Percentiles rank a stretch among this genome's conserved stretches.
phyloP scores from a whole-genome alignment of 2,113 vertebrate genomes.

The Rhinoderma darwinii region DNA sequence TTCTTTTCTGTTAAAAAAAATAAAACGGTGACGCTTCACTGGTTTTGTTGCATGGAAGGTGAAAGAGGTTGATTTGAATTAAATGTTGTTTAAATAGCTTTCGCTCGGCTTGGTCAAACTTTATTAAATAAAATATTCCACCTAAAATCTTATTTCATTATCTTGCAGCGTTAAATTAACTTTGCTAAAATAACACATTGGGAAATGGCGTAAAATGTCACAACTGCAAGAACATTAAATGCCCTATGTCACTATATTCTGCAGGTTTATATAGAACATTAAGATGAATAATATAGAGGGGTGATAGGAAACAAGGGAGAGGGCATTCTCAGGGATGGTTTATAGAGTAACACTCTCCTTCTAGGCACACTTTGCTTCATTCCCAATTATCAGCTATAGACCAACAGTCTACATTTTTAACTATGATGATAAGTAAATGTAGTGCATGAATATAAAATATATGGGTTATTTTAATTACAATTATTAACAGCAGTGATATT shows the following conservation, averaged over 20 bases:
- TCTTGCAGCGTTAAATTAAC: slow-evolving; percentile 57
- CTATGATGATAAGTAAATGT: not conserved
- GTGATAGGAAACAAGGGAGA: not conserved
- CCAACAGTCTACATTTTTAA: not conserved
- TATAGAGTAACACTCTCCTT: slow-evolving; percentile 12
- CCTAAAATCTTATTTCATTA: slow-evolving; percentile 59
- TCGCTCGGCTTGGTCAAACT: slow-evolving; percentile 58
- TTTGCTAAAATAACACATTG: slow-evolving; percentile 56
- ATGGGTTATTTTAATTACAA: not conserved
- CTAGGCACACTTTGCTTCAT: slow-evolving; percentile 15
- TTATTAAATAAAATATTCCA: slow-evolving; percentile 59
- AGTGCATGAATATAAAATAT: not conserved
- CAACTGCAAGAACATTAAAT: slow-evolving; percentile 47
- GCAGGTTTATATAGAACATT: slow-evolving; percentile 51
- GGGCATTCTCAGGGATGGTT: slow-evolving; percentile 3
- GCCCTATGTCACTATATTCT: slow-evolving; percentile 40
- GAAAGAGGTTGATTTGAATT: slow-evolving; percentile 59
- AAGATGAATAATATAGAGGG: slow-evolving; percentile 38
- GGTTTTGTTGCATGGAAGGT: slow-evolving; percentile 48
- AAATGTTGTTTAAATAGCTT: slow-evolving; percentile 58
- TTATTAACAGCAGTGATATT: not conserved
- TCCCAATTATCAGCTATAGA: not conserved
- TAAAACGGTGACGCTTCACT: slow-evolving; percentile 37
- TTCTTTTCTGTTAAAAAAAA: slow-evolving; percentile 46
- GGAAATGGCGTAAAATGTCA: slow-evolving; percentile 54